Evolutionary conservation across 1,140 invertebrate genomes (phyloP).

Genomic region (Cydia pomonella): DNA sequence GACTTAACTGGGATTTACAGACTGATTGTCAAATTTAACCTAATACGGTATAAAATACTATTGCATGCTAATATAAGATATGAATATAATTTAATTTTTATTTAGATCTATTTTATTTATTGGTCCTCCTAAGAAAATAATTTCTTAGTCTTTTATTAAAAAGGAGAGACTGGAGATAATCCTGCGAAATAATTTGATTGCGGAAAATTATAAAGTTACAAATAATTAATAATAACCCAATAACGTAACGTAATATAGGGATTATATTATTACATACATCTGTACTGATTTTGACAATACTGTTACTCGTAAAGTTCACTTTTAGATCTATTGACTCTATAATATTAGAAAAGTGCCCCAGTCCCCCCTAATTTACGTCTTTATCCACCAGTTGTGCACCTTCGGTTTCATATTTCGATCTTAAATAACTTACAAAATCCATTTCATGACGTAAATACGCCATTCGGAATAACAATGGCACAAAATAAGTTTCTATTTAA

Average conservation of each 20-base stretch:
- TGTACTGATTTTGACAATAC: too few relatives aligned
- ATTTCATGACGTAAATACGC: not conserved
- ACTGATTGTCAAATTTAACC: conserved; percentile 10
- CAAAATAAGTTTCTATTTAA: conserved; percentile 6
- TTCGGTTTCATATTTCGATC: not conserved
- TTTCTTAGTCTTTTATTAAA: not conserved
- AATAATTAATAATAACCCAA: too few relatives aligned
- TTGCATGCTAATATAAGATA: conserved; percentile 16
- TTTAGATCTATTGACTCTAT: too few relatives aligned
- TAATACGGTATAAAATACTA: conserved; percentile 2
- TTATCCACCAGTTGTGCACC: conserved; percentile 7
- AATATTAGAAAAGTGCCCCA: too few relatives aligned
- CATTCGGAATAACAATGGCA: conserved; percentile 3
- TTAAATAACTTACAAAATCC: conserved; percentile 13
- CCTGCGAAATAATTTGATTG: too few relatives aligned
- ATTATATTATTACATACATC: too few relatives aligned
- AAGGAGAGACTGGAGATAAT: not conserved
- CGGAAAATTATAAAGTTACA: too few relatives aligned
- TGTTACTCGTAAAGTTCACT: too few relatives aligned
- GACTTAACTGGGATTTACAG: conserved; percentile 38
- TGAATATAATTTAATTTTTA: not conserved
- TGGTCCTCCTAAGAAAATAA: not conserved
- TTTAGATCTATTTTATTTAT: conserved; percentile 1
- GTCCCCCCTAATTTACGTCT: too few relatives aligned
- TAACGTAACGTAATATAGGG: too few relatives aligned